phyloP scores from a whole-genome alignment of 2,113 vertebrate species.

The Calidris pugnax region DNA sequence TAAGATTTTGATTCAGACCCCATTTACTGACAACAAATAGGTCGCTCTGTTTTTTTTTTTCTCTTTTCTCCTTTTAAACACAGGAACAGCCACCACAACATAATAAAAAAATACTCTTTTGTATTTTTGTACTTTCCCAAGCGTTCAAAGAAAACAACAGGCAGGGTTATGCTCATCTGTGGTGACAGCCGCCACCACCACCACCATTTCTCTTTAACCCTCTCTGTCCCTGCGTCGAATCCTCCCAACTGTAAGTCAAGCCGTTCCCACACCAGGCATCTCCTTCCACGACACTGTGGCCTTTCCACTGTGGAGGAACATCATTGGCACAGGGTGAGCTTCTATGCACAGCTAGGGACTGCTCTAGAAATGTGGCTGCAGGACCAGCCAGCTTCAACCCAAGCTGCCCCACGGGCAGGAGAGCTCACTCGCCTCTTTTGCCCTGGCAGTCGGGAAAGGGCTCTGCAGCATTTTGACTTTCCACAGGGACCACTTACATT shows the following conservation, averaged over 20 bases:
- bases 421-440: neutral
- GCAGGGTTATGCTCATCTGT: neutral
- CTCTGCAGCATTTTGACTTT: neutral
- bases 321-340: accelerated
- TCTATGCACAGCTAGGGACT: neutral
- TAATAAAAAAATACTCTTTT: neutral
- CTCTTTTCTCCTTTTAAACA: neutral
- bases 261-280: neutral
- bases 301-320: neutral
- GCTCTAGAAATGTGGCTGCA: neutral
- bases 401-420: accelerated
- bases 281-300: neutral
- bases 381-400: accelerated
- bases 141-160: neutral
- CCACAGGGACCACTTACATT: neutral
- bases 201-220: neutral
- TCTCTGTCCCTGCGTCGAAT: neutral
- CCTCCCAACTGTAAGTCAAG: neutral
- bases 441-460: neutral
- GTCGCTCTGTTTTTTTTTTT: neutral
- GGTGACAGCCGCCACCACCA: neutral
- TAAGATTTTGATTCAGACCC: neutral
- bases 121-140: slow-evolving; percentile 13
- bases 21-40: neutral
- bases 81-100: neutral